Percentiles rank a stretch among this genome's conserved stretches.
phyloP scores from a whole-genome alignment of 2,797 vertebrate genomes.

The Sebastes aleutianus region DNA sequence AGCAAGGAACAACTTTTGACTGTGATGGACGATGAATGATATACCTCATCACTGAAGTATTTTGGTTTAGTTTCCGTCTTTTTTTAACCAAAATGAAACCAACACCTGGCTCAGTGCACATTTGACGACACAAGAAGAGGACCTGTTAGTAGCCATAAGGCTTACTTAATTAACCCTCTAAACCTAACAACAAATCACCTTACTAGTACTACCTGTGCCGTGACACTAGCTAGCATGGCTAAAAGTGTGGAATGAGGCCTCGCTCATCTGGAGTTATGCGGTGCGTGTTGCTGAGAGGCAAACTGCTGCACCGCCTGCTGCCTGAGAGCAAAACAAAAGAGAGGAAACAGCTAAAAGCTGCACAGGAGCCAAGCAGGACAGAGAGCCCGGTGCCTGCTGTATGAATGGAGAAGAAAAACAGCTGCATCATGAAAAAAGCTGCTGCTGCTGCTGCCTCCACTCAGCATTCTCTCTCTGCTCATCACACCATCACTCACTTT shows the following conservation, averaged over 20 bases:
- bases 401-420: slow-evolving; percentile 56
- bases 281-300: background rate
- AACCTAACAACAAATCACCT: background rate
- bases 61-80: too few species aligned
- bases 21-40: too few species aligned
- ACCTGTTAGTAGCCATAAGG: background rate
- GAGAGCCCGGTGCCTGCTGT: background rate
- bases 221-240: background rate
- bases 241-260: background rate
- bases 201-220: background rate
- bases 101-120: too few species aligned
- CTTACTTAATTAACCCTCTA: background rate
- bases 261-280: background rate
- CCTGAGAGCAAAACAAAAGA: slow-evolving; percentile 41
- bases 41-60: too few species aligned
- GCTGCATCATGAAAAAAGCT: slow-evolving; percentile 63
- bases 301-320: slow-evolving; percentile 15
- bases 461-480: background rate
- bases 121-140: too few species aligned
- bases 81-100: too few species aligned
- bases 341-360: slow-evolving; percentile 19
- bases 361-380: slow-evolving; percentile 21
- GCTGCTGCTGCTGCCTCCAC: slow-evolving; percentile 22
- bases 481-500: background rate
- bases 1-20: too few species aligned